Conservation (phyloP, 1,140 invertebrate species). For the Galendromus occidentalis region DNA sequence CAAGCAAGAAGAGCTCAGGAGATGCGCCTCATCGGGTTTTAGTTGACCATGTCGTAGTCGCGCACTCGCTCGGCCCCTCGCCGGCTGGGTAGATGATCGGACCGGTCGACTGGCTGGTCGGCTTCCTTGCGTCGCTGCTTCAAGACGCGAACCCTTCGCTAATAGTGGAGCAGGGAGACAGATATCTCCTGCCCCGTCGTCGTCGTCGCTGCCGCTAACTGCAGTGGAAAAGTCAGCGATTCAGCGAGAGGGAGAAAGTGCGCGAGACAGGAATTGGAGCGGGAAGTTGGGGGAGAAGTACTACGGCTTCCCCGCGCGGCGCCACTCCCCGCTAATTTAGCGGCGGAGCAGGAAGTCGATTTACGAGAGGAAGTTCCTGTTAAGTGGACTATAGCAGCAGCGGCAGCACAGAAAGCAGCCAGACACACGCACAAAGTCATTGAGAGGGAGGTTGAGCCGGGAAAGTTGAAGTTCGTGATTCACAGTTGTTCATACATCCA, state of each 20-base stretch:
- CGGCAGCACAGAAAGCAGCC: neutral
- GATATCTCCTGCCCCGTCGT: too few species aligned
- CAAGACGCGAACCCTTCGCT: neutral
- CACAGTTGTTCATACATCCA: too few species aligned
- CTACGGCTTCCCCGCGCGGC: neutral
- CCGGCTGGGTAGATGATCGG: too few species aligned
- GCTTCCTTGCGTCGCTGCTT: too few species aligned
- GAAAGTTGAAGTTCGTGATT: too few species aligned
- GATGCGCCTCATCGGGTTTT: constrained; percentile 10
- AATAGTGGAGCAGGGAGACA: neutral
- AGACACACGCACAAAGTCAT: too few species aligned
- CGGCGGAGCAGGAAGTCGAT: constrained; percentile 4
- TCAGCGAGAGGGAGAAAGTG: neutral
- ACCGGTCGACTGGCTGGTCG: too few species aligned
- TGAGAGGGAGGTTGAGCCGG: too few species aligned
- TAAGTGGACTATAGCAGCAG: neutral
- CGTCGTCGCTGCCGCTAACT: too few species aligned
- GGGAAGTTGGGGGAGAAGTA: neutral
- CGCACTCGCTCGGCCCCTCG: too few species aligned
- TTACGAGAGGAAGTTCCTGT: constrained; percentile 12
- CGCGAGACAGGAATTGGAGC: neutral
- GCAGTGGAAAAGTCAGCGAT: too few species aligned
- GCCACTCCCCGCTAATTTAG: constrained; percentile 4
- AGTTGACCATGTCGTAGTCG: neutral
- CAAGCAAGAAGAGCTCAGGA: neutral